Base-by-base conservation (phyloP, 2,888 invertebrate genomes). In the Pseudolycoriella hygida region DNA sequence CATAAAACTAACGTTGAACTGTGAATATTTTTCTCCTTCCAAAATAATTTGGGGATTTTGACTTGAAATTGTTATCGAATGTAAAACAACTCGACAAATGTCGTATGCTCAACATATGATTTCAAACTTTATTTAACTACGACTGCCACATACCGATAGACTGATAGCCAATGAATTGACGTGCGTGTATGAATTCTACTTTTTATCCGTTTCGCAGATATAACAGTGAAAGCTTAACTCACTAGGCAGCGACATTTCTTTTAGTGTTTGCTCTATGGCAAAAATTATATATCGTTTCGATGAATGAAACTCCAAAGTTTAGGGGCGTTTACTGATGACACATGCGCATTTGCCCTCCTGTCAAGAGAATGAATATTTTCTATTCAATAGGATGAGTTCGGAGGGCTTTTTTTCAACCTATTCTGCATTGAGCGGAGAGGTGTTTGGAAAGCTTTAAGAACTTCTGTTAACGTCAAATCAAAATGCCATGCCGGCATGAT, bases 241-340 rank as follows among this genome's bases (percentile, higher is more conserved):
- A 25, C 25, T 25, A 25, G 25, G 25, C 25, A 25, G 25, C 25
- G 25, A 25, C 8, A 25, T 25, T 25, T 25, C 25, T 4, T 25
- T 25, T 25, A 25, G 25, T 25, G 25, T 25, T 25, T 25, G 25
- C 25, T 25, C 25, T 25, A 25, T 25, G 15, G 17, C 14, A 39
- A 17, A 17, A 39, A 17, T 11, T 17, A 17, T 10, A 39, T 10
- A 19, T 14, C 40, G 40, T 14, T 40, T 20, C 40, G 17, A 37
- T 44, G 39, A 20, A 44, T 14, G 37, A 39, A 39, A 39, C 34
- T 39, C 44, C 20, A 43, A 19, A 44, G 34, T 44, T 44, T 44
- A 40, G 48, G 48, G 48, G 48, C 48, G 48, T 46, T 45, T 37
- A 45, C 42, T 32, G 17, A 40, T 20, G 39, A 40, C 48, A 46